Evolutionary conservation across 2,113 vertebrate species (phyloP).

Genomic region (Myiozetetes cayanensis): DNA sequence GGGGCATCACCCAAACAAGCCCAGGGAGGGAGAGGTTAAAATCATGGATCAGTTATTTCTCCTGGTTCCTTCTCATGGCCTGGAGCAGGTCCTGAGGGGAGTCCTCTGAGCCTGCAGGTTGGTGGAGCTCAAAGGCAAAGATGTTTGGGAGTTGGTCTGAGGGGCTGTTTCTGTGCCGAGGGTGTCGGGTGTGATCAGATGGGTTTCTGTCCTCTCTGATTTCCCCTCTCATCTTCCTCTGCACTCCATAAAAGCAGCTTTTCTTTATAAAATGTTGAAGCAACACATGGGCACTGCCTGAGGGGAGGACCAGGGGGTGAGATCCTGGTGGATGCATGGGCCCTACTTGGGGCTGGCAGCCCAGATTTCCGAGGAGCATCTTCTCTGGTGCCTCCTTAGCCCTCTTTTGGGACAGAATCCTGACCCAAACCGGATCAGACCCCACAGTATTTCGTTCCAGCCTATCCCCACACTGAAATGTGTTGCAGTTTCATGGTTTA

Average conservation of each 20-base stretch:
- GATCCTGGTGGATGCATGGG: background rate
- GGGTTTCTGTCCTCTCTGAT: too few species aligned
- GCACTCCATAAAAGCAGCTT: background rate
- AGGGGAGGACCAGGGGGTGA: rapidly evolving
- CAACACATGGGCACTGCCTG: rapidly evolving
- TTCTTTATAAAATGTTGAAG: background rate
- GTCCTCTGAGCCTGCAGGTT: rapidly evolving
- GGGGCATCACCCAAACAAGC: background rate
- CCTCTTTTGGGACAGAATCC: background rate
- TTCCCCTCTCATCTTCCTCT: background rate
- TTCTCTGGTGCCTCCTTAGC: background rate
- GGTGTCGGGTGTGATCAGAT: too few species aligned
- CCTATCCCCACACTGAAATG: background rate
- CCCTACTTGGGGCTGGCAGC: rapidly evolving
- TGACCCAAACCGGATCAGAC: background rate
- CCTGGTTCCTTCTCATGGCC: background rate
- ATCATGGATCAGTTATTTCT: background rate
- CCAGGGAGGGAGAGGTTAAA: background rate
- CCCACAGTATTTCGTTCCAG: background rate
- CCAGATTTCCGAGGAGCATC: background rate
- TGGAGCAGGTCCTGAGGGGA: background rate
- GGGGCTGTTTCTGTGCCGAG: background rate
- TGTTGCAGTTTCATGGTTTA: background rate
- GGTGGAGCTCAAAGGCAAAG: background rate
- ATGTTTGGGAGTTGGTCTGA: background rate